These are phyloP conservation scores for Choreutis nemorana DNA, from an alignment of 2,888 invertebrate species.

Conservation along the genomic window DNA sequence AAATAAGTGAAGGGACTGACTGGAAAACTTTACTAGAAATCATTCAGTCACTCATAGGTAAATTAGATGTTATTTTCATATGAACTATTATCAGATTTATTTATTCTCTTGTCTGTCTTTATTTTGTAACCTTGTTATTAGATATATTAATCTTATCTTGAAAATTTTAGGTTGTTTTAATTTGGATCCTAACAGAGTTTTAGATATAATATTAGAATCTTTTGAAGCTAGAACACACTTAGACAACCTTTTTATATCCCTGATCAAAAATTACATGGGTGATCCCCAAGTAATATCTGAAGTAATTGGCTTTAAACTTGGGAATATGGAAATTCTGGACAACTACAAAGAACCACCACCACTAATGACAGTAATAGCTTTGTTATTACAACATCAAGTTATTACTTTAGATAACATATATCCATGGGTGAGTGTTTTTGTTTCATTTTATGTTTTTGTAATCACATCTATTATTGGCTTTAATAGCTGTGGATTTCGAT, in stretches of 20 bases:
- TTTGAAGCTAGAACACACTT: conserved; percentile 89
- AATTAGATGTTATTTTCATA: background rate
- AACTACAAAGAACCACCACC: conserved; percentile 77
- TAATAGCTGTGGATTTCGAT: too few species aligned
- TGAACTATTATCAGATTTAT: background rate
- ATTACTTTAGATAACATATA: conserved; percentile 89
- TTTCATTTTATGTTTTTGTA: background rate
- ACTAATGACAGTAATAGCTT: conserved; percentile 88
- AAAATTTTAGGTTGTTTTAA: conserved; percentile 90
- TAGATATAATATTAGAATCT: conserved; percentile 95
- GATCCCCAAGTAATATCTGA: conserved; percentile 86
- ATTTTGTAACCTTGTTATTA: too few species aligned
- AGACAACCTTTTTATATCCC: conserved; percentile 83
- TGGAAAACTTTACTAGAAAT: conserved; percentile 82
- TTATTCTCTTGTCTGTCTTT: too few species aligned
- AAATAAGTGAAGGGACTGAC: conserved; percentile 70
- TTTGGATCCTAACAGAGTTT: conserved; percentile 96
- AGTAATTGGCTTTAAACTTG: conserved; percentile 93
- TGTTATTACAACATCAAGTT: conserved; percentile 87
- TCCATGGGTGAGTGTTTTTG: conserved; percentile 78
- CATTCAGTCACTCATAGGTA: conserved; percentile 93
- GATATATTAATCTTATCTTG: too few species aligned
- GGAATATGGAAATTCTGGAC: conserved; percentile 68
- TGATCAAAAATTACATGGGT: conserved; percentile 85
- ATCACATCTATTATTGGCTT: too few species aligned